A percentile compares a stretch with the other conserved stretches of the same genome.
These are phyloP conservation scores for Panonychus citri DNA, from an alignment of 1,140 invertebrate genomes.

Conservation along the genomic window DNA sequence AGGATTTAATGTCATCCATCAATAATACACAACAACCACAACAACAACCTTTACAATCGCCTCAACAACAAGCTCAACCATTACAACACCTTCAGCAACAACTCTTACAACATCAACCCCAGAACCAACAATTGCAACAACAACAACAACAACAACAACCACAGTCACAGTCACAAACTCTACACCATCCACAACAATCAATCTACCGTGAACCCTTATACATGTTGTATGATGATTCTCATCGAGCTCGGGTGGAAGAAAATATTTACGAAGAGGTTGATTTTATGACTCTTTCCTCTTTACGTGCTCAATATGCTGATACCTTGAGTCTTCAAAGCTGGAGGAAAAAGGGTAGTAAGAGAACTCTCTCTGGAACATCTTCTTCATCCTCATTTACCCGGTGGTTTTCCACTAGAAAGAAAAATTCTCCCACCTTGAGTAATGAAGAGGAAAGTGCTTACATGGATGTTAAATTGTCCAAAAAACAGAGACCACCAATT, in stretches of 20 bases:
- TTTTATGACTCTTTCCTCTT: conserved; percentile 11
- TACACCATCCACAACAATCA: too few species aligned
- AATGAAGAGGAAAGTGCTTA: conserved; percentile 15
- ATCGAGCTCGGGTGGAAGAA: conserved; percentile 12
- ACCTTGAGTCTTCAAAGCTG: conserved; percentile 15
- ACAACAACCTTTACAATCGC: too few species aligned
- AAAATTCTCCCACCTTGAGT: conserved; percentile 8
- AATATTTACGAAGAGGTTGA: conserved; percentile 20
- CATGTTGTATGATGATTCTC: conserved; percentile 18
- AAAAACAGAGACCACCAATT: conserved; percentile 30
- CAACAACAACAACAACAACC: too few species aligned
- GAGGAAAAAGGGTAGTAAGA: conserved; percentile 15
- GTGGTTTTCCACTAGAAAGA: conserved; percentile 19
- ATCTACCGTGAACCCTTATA: conserved; percentile 16
- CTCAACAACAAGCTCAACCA: too few species aligned
- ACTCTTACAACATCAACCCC: too few species aligned
- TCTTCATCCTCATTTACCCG: conserved; percentile 15
- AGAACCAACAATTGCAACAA: too few species aligned
- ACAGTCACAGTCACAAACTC: too few species aligned
- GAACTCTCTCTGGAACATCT: not conserved
- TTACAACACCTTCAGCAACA: too few species aligned
- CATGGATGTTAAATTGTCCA: conserved; percentile 17
- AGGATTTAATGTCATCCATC: too few species aligned
- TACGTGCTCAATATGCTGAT: conserved; percentile 13
- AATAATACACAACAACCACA: too few species aligned